Evolutionary conservation across 2,797 vertebrate genomes (phyloP).

Genomic region (Anabas testudineus): DNA sequence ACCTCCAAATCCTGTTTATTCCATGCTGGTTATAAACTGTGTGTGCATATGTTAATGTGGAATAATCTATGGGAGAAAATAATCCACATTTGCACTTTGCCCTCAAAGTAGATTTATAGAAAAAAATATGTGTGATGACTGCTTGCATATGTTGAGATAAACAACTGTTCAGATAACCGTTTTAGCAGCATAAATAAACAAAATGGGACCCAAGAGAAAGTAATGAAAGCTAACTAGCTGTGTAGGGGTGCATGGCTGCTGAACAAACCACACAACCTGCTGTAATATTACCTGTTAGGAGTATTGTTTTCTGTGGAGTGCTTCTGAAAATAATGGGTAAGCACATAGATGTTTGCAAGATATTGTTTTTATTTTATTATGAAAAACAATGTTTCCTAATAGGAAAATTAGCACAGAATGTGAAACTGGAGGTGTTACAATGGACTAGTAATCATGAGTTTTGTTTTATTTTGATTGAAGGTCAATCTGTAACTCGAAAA

Average conservation of each 20-base stretch:
- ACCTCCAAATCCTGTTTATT: slow-evolving; percentile 47
- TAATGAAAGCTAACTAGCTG: neutral
- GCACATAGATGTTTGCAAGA: neutral
- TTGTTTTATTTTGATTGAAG: too few species aligned
- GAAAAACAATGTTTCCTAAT: neutral
- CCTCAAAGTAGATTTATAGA: slow-evolving; percentile 42
- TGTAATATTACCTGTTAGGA: neutral
- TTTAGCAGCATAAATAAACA: slow-evolving; percentile 7
- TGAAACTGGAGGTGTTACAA: neutral
- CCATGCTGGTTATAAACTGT: slow-evolving; percentile 19
- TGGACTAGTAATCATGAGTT: too few species aligned
- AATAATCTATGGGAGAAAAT: slow-evolving; percentile 39
- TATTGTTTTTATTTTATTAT: neutral
- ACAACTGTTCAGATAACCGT: slow-evolving; percentile 26
- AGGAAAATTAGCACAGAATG: neutral
- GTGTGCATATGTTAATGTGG: slow-evolving; percentile 40
- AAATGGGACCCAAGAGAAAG: slow-evolving; percentile 1
- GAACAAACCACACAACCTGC: neutral
- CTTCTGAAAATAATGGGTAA: slow-evolving; percentile 1
- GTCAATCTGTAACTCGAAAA: neutral
- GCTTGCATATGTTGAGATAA: slow-evolving; percentile 28
- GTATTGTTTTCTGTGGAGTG: neutral
- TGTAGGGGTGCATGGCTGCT: neutral
- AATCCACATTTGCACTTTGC: slow-evolving; percentile 42
- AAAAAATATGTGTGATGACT: slow-evolving; percentile 19